These are phyloP conservation scores for Sebastes paucispinis DNA, from an alignment of 2,797 vertebrate species.

Conservation along the genomic window DNA sequence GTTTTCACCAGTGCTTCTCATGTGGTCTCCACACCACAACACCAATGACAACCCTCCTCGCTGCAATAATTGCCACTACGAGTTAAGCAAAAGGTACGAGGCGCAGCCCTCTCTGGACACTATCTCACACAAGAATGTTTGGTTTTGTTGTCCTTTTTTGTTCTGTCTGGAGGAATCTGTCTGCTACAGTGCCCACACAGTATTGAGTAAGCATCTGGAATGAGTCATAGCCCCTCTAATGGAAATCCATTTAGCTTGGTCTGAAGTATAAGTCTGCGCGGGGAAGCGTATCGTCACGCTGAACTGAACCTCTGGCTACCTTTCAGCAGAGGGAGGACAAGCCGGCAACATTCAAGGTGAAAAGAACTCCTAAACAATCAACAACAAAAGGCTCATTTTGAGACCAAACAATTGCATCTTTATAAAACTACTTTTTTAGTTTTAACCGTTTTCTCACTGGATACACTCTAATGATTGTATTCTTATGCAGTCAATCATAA, in stretches of 20 bases:
- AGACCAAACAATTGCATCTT: background rate
- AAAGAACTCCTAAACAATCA: slow-evolving; percentile 40
- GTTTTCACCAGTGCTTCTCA: background rate
- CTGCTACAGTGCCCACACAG: slow-evolving; percentile 68
- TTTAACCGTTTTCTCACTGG: background rate
- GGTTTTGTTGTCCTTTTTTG: slow-evolving; percentile 57
- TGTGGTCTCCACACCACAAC: background rate
- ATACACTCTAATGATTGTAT: background rate
- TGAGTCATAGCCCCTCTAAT: slow-evolving; percentile 79
- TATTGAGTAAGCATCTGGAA: slow-evolving; percentile 80
- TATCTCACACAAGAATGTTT: slow-evolving; percentile 25
- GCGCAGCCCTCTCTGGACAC: background rate
- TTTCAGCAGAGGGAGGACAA: slow-evolving; percentile 59
- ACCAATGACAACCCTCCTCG: background rate
- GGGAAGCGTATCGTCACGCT: slow-evolving; percentile 65
- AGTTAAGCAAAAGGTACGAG: background rate
- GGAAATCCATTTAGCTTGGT: slow-evolving; percentile 79
- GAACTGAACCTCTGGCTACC: slow-evolving; percentile 57
- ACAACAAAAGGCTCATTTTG: slow-evolving; percentile 5
- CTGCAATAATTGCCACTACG: background rate
- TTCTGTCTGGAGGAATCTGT: slow-evolving; percentile 63
- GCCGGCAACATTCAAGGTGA: slow-evolving; percentile 50
- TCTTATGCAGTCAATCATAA: slow-evolving; percentile 4
- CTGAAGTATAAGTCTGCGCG: slow-evolving; percentile 71
- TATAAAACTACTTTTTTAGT: background rate